phyloP scores from a whole-genome alignment of 2,888 invertebrate genomes.

The Eristalis intricaria region DNA sequence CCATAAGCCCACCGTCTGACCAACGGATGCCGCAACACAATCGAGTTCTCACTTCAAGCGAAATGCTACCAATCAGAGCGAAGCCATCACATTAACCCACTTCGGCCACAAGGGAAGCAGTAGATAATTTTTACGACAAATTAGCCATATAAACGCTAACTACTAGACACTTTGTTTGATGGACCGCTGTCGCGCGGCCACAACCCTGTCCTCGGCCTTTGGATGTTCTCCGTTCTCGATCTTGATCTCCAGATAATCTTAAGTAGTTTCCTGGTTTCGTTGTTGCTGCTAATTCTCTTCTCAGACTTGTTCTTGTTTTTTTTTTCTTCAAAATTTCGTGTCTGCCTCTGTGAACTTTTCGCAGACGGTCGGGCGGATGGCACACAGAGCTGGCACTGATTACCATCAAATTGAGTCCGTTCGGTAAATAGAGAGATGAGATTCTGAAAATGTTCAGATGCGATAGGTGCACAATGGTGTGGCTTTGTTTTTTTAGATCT shows the following conservation, averaged over 20 bases:
- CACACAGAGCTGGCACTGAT: neutral
- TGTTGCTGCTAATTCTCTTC: neutral
- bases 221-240: neutral
- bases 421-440: neutral
- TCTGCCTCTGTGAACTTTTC: neutral
- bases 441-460: neutral
- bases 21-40: neutral
- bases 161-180: slow-evolving; percentile 33
- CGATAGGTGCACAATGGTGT: neutral
- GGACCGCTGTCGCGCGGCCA: slow-evolving; percentile 21
- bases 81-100: slow-evolving; percentile 33
- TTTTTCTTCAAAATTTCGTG: neutral
- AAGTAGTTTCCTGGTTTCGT: neutral
- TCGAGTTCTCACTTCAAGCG: slow-evolving; percentile 2
- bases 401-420: neutral
- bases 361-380: neutral
- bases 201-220: neutral
- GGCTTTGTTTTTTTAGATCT: neutral
- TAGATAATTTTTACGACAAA: slow-evolving; percentile 45
- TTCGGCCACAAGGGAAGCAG: slow-evolving; percentile 17
- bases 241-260: neutral
- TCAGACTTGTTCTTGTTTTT: neutral
- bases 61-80: slow-evolving; percentile 12
- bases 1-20: neutral
- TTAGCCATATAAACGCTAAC: slow-evolving; percentile 45